Percentiles rank a stretch among this genome's conserved stretches.
These are phyloP conservation scores for Yponomeuta plumbellus DNA, from an alignment of 2,888 invertebrate species.

Conservation along the genomic window DNA sequence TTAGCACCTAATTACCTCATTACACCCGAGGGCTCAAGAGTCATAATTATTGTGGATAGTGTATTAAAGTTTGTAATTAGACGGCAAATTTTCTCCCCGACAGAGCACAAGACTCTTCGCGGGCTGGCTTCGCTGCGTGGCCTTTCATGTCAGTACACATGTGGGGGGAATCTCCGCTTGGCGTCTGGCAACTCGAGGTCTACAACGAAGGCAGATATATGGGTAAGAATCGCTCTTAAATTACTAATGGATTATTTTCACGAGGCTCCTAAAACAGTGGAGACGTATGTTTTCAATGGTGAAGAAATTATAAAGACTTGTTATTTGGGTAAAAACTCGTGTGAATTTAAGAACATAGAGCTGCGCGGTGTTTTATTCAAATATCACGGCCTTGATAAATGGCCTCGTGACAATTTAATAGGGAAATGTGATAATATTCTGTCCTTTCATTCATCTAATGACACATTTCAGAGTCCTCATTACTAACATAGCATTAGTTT, in stretches of 20 bases:
- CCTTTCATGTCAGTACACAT: slow-evolving; percentile 99
- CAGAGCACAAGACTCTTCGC: slow-evolving; percentile 91
- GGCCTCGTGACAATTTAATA: neutral
- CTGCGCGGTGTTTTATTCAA: too few relatives aligned
- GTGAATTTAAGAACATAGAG: too few relatives aligned
- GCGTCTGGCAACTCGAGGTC: slow-evolving; percentile 96
- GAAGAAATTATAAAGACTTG: too few relatives aligned
- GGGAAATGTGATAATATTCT: neutral
- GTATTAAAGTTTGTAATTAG: neutral
- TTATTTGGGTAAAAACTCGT: too few relatives aligned
- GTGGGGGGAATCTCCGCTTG: slow-evolving; percentile 97
- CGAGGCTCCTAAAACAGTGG: slow-evolving; percentile 1
- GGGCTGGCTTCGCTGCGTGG: slow-evolving; percentile 97
- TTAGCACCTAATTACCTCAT: too few relatives aligned
- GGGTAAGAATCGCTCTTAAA: slow-evolving; percentile 76
- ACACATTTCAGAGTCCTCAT: neutral
- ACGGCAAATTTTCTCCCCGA: neutral
- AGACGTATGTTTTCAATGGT: too few relatives aligned
- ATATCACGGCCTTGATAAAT: too few relatives aligned
- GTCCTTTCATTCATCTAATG: neutral
- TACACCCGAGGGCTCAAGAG: neutral
- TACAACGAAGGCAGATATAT: slow-evolving; percentile 94
- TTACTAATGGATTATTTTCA: neutral
- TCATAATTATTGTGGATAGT: neutral
- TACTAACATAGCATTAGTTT: neutral